Conservation (phyloP, 2,797 vertebrate species). For the Simalia tracyae region DNA sequence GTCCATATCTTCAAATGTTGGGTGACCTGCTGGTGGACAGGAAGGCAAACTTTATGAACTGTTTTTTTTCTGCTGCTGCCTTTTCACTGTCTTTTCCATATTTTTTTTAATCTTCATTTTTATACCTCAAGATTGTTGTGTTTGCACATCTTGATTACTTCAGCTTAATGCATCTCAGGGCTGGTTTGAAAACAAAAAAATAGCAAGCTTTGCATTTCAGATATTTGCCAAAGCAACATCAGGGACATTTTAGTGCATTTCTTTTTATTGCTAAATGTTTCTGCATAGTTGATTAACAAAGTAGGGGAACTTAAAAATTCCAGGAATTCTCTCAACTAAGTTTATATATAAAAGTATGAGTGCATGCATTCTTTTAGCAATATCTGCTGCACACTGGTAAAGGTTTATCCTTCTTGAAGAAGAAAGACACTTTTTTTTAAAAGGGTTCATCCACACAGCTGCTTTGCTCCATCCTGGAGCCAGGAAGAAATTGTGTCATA, state of each 20-base stretch:
- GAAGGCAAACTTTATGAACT: background rate
- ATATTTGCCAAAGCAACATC: background rate
- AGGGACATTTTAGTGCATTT: background rate
- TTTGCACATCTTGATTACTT: background rate
- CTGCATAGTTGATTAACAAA: conserved; percentile 7
- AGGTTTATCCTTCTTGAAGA: conserved; percentile 1
- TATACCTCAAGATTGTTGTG: background rate
- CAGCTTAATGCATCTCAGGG: background rate
- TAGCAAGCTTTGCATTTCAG: background rate
- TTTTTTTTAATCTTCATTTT: background rate
- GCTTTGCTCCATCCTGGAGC: background rate
- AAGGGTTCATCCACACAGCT: background rate
- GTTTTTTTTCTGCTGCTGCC: background rate
- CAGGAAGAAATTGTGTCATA: background rate
- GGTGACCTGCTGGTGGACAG: background rate
- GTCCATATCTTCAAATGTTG: background rate
- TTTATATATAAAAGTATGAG: background rate
- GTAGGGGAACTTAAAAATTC: background rate
- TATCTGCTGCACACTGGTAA: background rate
- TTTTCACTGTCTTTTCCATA: background rate
- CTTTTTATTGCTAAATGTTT: background rate
- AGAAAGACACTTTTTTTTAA: background rate
- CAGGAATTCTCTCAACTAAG: conserved; percentile 2
- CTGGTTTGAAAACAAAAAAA: background rate
- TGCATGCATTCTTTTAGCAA: background rate